Base-by-base conservation (phyloP, 2,888 invertebrate species). In the Drosophila mulleri region DNA sequence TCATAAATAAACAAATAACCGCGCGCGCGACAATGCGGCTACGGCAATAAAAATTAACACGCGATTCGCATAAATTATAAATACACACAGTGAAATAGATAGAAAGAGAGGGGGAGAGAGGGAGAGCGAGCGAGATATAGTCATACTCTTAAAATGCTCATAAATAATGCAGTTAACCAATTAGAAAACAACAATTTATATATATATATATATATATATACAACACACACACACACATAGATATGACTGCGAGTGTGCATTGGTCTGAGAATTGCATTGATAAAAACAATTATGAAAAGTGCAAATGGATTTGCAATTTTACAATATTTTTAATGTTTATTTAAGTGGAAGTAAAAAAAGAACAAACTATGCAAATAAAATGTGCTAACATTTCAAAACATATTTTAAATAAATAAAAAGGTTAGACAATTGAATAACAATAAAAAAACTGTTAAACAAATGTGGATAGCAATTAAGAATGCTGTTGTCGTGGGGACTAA, bases 151-250 rank as follows among this genome's bases (percentile, higher is more conserved):
- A 54, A 77, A 78, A 67, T 53, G 48, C 50, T 42, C 69, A 72
- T 82, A 83, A 78, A 82, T 82, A 83, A 70, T 80, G 57, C 63
- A 83, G 68, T 50, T 54, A 68, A 45, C 66, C 87, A 86, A 86
- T 86, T 86, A 83, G 64, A 65, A 64, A 61, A 69, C 58, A 75
- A 53, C 58, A 69, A 63, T 62, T 53, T 56, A 50, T 41, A 41
- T 26, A 16, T 9, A 57, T 7, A 6, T 29, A 12, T 23, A 29
- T n/a, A n/a, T n/a, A n/a, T n/a, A n/a, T n/a, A n/a, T n/a, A n/a
- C n/a, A n/a, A n/a, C 3, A n/a, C 29, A 26, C 16, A 6, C 20
- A 12, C 32, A 32, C 2, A 11, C 11, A 39, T n/a, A 9, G 11
- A 45, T 9, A 14, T 18, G 5, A 1, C 16, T 16, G 20, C 1